These are phyloP conservation scores for Scaptomyza montana DNA, from an alignment of 1,140 invertebrate genomes.

Conservation along the genomic window DNA sequence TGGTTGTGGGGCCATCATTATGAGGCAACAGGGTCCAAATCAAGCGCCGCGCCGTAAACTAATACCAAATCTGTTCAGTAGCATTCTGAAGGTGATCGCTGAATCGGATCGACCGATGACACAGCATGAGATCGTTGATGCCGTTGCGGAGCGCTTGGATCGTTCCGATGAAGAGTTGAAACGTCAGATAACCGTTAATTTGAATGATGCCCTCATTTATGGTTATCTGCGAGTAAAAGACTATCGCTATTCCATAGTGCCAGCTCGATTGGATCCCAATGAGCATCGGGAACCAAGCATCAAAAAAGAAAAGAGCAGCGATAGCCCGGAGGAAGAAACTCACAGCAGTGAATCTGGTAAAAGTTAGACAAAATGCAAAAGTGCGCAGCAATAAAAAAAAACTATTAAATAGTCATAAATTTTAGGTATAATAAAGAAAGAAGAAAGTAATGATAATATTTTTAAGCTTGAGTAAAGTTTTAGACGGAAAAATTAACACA, in stretches of 20 bases:
- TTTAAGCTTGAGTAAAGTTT: no score
- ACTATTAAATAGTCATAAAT: no score
- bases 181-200: constrained; percentile 61
- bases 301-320: background rate
- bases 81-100: constrained; percentile 61
- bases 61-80: constrained; percentile 62
- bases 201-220: constrained; percentile 63
- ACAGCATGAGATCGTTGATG: constrained; percentile 64
- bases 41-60: constrained; percentile 58
- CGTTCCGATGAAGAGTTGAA: constrained; percentile 67
- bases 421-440: no score
- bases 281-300: constrained; percentile 7
- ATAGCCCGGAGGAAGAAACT: background rate
- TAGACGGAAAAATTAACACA: no score
- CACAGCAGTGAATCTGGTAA: background rate
- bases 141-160: constrained; percentile 50
- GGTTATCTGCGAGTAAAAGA: constrained; percentile 56
- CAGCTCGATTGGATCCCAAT: constrained; percentile 29
- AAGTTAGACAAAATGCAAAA: no score
- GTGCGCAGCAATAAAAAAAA: no score
- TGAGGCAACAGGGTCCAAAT: constrained; percentile 54
- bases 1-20: constrained; percentile 17
- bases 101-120: constrained; percentile 60
- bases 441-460: no score
- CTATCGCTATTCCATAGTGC: constrained; percentile 54